Percentiles rank a stretch among this genome's conserved stretches.
Evolutionary conservation across 2,797 vertebrate genomes (phyloP).

Genomic region (Neosilurus hyrtlii): DNA sequence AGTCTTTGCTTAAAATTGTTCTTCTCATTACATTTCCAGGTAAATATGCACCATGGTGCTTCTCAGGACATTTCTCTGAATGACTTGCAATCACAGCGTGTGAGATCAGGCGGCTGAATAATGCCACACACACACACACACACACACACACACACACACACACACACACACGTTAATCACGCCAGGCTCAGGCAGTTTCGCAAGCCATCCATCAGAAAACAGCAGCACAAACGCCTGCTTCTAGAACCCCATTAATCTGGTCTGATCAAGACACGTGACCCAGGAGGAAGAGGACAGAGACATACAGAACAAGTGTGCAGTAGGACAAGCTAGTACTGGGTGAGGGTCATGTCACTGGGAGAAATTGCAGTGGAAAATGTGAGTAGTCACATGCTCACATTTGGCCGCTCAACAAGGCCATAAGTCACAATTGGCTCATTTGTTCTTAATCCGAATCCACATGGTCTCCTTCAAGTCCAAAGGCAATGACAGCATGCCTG

Average conservation of each 20-base stretch:
- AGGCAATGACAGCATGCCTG: conserved; percentile 8
- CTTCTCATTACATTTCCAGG: conserved; percentile 17
- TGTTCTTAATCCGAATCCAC: conserved; percentile 44
- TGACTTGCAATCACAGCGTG: conserved; percentile 15
- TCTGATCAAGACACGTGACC: conserved; percentile 44
- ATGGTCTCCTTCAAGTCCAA: conserved; percentile 22
- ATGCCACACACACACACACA: not conserved
- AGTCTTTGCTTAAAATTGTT: not conserved
- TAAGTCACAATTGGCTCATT: conserved; percentile 49
- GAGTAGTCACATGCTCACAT: conserved; percentile 18
- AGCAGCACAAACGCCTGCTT: conserved; percentile 26
- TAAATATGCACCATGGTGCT: not conserved
- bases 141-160: too few species aligned
- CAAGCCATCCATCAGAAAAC: conserved; percentile 45
- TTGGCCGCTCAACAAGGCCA: conserved; percentile 30
- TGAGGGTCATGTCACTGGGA: conserved; percentile 26
- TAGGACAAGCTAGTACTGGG: not conserved
- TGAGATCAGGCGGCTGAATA: conserved; percentile 23
- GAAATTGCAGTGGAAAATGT: conserved; percentile 26
- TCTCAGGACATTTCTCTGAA: conserved; percentile 9
- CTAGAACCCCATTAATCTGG: conserved; percentile 46
- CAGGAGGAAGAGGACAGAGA: conserved; percentile 11
- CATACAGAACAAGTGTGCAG: conserved; percentile 28
- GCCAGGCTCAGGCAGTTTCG: conserved; percentile 18
- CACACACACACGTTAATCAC: too few species aligned